A percentile compares a stretch with the other conserved stretches of the same genome.
Conservation (phyloP, 2,888 invertebrate species). For the Aphodius granarius region DNA sequence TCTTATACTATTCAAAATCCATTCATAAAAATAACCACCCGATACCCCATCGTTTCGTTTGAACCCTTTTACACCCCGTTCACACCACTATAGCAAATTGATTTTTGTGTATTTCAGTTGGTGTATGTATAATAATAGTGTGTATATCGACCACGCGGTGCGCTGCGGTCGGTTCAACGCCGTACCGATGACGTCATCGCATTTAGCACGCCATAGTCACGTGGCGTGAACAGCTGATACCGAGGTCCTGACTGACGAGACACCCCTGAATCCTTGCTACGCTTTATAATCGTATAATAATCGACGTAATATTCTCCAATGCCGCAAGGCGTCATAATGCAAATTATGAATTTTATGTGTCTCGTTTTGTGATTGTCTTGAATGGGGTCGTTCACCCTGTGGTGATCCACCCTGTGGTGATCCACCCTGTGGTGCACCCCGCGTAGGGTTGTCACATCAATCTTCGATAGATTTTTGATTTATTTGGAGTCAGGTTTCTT, state of each 20-base stretch:
- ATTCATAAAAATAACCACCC: neutral
- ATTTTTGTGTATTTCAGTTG: conserved; percentile 31
- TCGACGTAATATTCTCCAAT: neutral
- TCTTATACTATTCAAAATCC: neutral
- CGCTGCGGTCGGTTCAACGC: conserved; percentile 35
- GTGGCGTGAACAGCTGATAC: conserved; percentile 38
- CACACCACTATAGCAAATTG: conserved; percentile 22
- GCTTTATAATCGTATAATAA: neutral
- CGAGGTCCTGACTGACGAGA: conserved; percentile 9
- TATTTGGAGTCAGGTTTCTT: too few species aligned
- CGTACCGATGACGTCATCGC: conserved; percentile 37
- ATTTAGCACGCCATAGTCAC: conserved; percentile 37
- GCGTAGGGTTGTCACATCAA: too few species aligned
- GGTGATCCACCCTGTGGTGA: too few species aligned
- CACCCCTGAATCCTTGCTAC: neutral
- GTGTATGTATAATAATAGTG: neutral
- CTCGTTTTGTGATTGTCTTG: neutral
- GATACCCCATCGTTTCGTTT: neutral
- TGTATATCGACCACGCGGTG: conserved; percentile 36
- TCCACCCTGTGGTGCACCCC: too few species aligned
- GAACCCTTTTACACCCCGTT: neutral
- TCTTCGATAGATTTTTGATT: too few species aligned
- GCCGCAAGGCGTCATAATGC: neutral
- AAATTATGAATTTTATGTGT: neutral
- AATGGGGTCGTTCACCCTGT: neutral